Conservation (phyloP, 2,113 vertebrate species). For the Pachypanchax playfairii region DNA sequence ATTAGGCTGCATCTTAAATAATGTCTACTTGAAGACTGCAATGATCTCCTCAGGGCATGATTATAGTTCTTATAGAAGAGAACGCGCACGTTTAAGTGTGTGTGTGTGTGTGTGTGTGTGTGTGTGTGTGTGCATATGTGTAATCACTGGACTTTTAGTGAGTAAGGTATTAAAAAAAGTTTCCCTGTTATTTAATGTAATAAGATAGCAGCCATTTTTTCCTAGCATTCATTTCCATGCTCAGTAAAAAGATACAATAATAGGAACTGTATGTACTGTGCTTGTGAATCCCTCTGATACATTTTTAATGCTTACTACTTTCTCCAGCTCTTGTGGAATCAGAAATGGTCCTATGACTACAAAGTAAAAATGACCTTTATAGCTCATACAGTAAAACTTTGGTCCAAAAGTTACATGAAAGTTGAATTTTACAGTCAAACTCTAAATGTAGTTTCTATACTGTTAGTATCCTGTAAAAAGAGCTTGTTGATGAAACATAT, state of each 20-base stretch:
- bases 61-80: background rate
- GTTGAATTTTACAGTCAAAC: background rate
- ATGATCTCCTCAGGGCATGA: slow-evolving; percentile 3
- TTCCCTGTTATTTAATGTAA: background rate
- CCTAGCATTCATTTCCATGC: slow-evolving; percentile 1
- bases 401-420: background rate
- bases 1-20: background rate
- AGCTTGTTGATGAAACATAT: too few relatives aligned
- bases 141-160: background rate
- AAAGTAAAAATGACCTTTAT: background rate
- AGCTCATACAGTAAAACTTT: slow-evolving; percentile 5
- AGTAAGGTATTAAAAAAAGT: background rate
- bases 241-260: slow-evolving; percentile 33
- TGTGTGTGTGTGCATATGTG: background rate
- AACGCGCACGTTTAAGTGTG: background rate
- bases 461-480: background rate
- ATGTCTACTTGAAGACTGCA: background rate
- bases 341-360: slow-evolving; percentile 19
- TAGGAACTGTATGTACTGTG: slow-evolving; percentile 20
- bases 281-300: slow-evolving; percentile 39
- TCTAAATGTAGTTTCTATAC: background rate
- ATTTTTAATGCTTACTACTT: slow-evolving; percentile 38
- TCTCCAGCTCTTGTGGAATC: slow-evolving; percentile 14
- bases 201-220: background rate
- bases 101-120: background rate